These are phyloP conservation scores for Onychorhynchus coronatus DNA, from an alignment of 2,113 vertebrate species.

Conservation along the genomic window DNA sequence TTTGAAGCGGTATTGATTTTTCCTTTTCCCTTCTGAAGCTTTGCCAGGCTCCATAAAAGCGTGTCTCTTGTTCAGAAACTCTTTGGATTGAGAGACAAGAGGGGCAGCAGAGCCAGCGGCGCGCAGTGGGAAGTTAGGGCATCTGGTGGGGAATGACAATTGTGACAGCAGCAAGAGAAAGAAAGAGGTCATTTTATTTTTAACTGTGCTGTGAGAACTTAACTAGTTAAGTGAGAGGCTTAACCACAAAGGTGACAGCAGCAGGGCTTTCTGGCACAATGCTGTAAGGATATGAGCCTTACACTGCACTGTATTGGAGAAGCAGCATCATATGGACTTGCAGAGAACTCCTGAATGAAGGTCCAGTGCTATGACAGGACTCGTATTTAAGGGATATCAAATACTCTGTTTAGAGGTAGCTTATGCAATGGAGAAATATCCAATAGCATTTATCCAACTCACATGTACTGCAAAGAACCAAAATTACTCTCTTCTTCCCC, in stretches of 20 bases:
- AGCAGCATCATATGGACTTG: neutral
- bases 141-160: constrained; percentile 49
- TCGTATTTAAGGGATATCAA: neutral
- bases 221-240: neutral
- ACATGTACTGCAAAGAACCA: neutral
- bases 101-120: constrained; percentile 33
- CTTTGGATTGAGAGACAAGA: constrained; percentile 49
- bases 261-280: neutral
- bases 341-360: neutral
- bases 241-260: neutral
- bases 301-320: neutral
- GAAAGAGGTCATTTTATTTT: constrained; percentile 63
- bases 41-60: constrained; percentile 53
- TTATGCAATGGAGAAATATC: neutral
- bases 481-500: neutral
- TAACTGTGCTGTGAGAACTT: neutral
- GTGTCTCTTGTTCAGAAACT: constrained; percentile 48
- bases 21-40: constrained; percentile 54
- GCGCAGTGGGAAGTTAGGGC: neutral
- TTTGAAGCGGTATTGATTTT: constrained; percentile 65
- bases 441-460: neutral
- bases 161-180: constrained; percentile 4
- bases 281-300: neutral
- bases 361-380: neutral
- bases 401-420: neutral